Percentiles rank a stretch among this genome's conserved stretches.
phyloP scores from a whole-genome alignment of 1,140 invertebrate genomes.

The Asbolus verrucosus region DNA sequence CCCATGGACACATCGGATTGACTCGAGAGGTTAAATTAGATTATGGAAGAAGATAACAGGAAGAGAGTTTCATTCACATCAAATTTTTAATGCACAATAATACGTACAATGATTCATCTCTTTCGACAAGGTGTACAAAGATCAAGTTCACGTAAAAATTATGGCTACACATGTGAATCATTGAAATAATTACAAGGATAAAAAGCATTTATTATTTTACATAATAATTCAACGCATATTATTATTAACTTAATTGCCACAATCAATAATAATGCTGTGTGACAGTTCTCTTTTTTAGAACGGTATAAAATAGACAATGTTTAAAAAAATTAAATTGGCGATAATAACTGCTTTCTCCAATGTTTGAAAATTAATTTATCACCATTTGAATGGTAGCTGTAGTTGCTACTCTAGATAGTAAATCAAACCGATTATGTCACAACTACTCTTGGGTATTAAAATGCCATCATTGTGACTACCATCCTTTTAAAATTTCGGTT shows the following conservation, averaged over 20 bases:
- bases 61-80: not conserved
- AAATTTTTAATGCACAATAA: not conserved
- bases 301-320: not conserved
- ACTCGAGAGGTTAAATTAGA: too few relatives aligned
- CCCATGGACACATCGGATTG: too few relatives aligned
- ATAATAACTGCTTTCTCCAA: not conserved
- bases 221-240: conserved; percentile 9
- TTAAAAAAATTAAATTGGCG: not conserved
- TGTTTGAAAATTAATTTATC: conserved; percentile 24
- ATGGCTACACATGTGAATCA: conserved; percentile 16
- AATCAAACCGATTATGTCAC: conserved; percentile 29
- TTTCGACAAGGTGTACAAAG: not conserved
- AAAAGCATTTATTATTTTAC: conserved; percentile 9
- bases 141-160: conserved; percentile 14
- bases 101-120: conserved; percentile 7
- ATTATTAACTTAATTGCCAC: conserved; percentile 16
- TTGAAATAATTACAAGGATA: not conserved
- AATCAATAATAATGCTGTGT: conserved; percentile 2
- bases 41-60: too few relatives aligned
- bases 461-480: too few relatives aligned
- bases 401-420: too few relatives aligned
- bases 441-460: too few relatives aligned
- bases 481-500: too few relatives aligned
- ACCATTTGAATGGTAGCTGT: too few relatives aligned
- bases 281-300: not conserved